Evolutionary conservation across 2,797 vertebrate species (phyloP).

Genomic region (Mus caroli): DNA sequence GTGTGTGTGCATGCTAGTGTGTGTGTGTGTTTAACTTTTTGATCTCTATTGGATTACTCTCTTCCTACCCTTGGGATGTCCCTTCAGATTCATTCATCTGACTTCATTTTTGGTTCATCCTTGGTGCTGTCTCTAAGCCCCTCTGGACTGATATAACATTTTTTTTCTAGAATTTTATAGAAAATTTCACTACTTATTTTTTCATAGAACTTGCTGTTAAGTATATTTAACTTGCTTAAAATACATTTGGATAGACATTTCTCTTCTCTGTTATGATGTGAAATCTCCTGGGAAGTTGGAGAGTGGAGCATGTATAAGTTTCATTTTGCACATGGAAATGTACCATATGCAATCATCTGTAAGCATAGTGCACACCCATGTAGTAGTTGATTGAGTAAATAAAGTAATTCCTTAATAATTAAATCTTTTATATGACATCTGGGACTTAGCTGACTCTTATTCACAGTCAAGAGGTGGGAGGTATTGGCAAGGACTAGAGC

Average conservation of each 20-base stretch:
- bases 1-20: background rate
- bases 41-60: background rate
- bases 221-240: constrained; percentile 1
- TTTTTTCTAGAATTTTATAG: constrained; percentile 10
- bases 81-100: background rate
- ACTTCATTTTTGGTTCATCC: background rate
- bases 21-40: background rate
- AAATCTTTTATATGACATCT: background rate
- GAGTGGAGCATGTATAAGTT: background rate
- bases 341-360: background rate
- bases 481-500: background rate
- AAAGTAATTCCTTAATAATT: constrained; percentile 6
- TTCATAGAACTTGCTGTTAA: constrained; percentile 38
- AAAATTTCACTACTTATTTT: background rate
- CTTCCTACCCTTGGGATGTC: background rate
- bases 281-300: background rate
- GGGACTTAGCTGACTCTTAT: background rate
- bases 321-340: background rate
- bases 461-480: background rate
- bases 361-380: background rate
- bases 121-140: background rate
- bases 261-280: background rate
- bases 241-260: constrained; percentile 4
- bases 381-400: background rate
- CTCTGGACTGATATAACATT: constrained; percentile 39